phyloP scores from a whole-genome alignment of 2,797 vertebrate species.

The Synaphobranchus kaupii region DNA sequence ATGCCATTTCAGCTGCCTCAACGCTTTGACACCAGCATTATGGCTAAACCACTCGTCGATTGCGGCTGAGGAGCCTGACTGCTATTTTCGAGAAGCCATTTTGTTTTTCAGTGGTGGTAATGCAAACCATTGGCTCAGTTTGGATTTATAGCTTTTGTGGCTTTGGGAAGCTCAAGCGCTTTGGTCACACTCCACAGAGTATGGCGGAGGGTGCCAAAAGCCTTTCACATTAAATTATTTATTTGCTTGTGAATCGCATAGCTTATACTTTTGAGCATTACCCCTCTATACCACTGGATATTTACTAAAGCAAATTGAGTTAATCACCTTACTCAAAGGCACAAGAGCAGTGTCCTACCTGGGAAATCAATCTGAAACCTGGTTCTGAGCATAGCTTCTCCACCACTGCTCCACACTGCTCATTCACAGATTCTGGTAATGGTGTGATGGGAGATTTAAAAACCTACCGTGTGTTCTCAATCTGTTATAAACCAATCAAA shows the following conservation, averaged over 20 bases:
- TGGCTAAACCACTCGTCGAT: not conserved
- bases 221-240: conserved; percentile 15
- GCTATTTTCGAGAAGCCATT: not conserved
- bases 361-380: not conserved
- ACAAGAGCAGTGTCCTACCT: not conserved
- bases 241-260: not conserved
- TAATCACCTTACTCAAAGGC: not conserved
- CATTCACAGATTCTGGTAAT: not conserved
- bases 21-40: not conserved
- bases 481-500: no score
- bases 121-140: not conserved
- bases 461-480: no score
- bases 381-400: not conserved
- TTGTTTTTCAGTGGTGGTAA: not conserved
- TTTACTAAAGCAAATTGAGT: not conserved
- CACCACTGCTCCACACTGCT: not conserved
- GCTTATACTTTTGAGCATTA: not conserved
- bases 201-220: not conserved
- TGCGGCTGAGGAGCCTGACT: not conserved
- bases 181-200: not conserved
- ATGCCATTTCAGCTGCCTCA: conserved; percentile 12
- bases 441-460: no score
- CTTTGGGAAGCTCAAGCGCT: not conserved
- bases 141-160: conserved; percentile 1
- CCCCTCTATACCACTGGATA: not conserved